A percentile compares a stretch with the other conserved stretches of the same genome.
These are phyloP conservation scores for Mycetomoellerius zeteki DNA, from an alignment of 1,140 invertebrate genomes.

Conservation along the genomic window DNA sequence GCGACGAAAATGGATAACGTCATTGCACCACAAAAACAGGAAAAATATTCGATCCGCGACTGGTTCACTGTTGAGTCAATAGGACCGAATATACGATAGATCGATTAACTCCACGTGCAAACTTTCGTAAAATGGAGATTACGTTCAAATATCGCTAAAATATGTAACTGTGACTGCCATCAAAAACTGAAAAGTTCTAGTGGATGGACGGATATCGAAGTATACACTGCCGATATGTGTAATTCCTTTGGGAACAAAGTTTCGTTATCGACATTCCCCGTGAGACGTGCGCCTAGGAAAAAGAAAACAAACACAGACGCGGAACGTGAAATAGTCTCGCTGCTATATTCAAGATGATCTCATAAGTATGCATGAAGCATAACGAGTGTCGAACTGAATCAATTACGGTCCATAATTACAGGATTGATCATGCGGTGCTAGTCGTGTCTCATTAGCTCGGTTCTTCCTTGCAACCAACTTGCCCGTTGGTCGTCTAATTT, in stretches of 20 bases:
- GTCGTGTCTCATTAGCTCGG: slow-evolving; percentile 59
- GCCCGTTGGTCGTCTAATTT: slow-evolving; percentile 48
- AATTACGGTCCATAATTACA: slow-evolving; percentile 71
- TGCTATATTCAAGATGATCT: slow-evolving; percentile 39
- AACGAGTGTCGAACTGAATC: slow-evolving; percentile 49
- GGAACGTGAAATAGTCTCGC: not conserved
- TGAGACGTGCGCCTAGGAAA: not conserved
- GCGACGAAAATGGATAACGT: slow-evolving; percentile 16
- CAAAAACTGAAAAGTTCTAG: slow-evolving; percentile 27
- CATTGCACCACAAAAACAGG: slow-evolving; percentile 19
- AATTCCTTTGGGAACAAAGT: slow-evolving; percentile 35
- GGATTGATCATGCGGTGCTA: slow-evolving; percentile 47
- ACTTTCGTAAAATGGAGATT: slow-evolving; percentile 15
- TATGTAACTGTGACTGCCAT: slow-evolving; percentile 35
- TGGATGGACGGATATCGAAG: slow-evolving; percentile 11
- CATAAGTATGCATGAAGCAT: slow-evolving; percentile 54
- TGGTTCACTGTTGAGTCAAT: not conserved
- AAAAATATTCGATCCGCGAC: not conserved
- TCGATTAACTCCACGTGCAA: slow-evolving; percentile 42
- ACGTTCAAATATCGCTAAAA: slow-evolving; percentile 35
- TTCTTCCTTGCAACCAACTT: slow-evolving; percentile 57
- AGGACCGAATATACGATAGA: slow-evolving; percentile 9
- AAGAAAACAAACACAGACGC: slow-evolving; percentile 18
- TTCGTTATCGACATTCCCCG: slow-evolving; percentile 9
- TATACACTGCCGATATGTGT: not conserved